Evolutionary conservation across 2,113 vertebrate genomes (phyloP).

Genomic region (Oriolus oriolus): DNA sequence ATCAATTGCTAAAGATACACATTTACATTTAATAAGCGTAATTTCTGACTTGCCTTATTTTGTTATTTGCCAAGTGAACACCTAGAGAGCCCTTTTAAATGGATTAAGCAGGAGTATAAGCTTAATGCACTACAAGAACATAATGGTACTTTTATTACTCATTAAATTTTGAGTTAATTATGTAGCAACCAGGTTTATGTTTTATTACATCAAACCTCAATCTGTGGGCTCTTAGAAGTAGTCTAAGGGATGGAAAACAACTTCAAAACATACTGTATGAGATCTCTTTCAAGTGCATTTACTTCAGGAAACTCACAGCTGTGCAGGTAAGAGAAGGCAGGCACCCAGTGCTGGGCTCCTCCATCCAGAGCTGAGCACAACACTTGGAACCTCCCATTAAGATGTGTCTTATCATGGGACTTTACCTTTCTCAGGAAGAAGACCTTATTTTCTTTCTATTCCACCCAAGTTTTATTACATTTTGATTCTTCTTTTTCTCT

Average conservation of each 20-base stretch:
- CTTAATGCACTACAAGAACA: constrained; percentile 50
- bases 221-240: neutral
- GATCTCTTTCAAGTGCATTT: neutral
- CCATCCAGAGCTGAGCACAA: neutral
- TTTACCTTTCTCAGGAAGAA: neutral
- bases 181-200: constrained; percentile 50
- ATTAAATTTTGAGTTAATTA: constrained; percentile 72
- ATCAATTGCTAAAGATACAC: constrained; percentile 34
- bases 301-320: neutral
- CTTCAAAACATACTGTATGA: neutral
- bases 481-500: neutral
- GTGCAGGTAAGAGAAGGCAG: neutral
- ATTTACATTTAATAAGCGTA: constrained; percentile 48
- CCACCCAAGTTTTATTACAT: neutral
- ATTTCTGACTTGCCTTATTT: constrained; percentile 32
- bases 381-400: neutral
- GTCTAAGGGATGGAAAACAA: neutral
- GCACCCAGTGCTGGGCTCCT: neutral
- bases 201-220: neutral
- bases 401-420: neutral
- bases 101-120: constrained; percentile 27
- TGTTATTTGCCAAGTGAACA: neutral
- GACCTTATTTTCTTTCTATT: neutral
- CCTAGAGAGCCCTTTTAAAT: constrained; percentile 39
- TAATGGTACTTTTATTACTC: constrained; percentile 72